These are phyloP conservation scores for Carcinoscorpius rotundicauda DNA, from an alignment of 1,140 invertebrate species.

Conservation along the genomic window DNA sequence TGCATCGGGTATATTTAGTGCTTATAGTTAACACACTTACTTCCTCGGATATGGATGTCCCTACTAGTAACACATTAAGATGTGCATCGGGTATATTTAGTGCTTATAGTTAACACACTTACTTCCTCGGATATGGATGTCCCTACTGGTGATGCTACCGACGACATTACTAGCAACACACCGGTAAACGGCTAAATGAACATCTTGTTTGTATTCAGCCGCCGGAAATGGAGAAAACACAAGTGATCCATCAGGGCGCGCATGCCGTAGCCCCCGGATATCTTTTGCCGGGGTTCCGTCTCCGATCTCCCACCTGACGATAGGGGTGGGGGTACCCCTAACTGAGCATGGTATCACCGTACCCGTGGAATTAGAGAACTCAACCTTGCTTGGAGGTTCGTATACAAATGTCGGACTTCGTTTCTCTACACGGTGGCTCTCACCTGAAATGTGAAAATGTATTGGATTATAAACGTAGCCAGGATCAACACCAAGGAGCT, in stretches of 20 bases:
- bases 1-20: too few species aligned
- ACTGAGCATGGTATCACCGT: constrained; percentile 83
- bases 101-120: constrained; percentile 28
- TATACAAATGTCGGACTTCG: constrained; percentile 83
- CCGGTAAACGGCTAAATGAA: constrained; percentile 33
- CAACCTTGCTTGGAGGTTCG: constrained; percentile 77
- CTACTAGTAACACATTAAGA: too few species aligned
- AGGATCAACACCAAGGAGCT: too few species aligned
- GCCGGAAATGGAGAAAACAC: constrained; percentile 30
- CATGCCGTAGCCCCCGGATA: constrained; percentile 53
- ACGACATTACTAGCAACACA: constrained; percentile 61
- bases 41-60: constrained; percentile 66
- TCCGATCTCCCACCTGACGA: constrained; percentile 57
- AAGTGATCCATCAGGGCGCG: constrained; percentile 36
- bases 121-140: constrained; percentile 69
- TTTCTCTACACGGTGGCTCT: neutral
- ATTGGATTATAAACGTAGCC: too few species aligned
- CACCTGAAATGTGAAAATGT: constrained; percentile 7
- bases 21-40: too few species aligned
- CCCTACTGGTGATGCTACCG: constrained; percentile 59
- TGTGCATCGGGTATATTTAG: too few species aligned
- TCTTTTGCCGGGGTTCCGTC: constrained; percentile 49
- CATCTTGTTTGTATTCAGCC: constrained; percentile 40
- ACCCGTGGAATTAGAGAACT: constrained; percentile 87
- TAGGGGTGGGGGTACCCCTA: constrained; percentile 72